Evolutionary conservation across 2,888 invertebrate species (phyloP), one percentile per base, ranked within the genome.

Genomic region (Micoletzkya japonica): DNA sequence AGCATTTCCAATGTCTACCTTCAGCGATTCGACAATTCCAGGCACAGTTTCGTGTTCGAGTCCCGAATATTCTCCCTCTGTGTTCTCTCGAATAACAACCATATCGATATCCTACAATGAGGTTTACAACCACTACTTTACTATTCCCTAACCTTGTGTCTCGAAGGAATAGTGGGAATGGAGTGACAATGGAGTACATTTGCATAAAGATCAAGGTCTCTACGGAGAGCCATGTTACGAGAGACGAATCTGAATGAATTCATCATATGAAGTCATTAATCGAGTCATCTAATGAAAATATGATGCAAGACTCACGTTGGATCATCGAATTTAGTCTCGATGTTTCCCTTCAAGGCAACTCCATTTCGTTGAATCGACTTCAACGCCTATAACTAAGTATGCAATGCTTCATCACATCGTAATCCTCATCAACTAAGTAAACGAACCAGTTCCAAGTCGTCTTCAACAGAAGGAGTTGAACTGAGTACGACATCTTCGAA

Each of bases 51-150:
- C 95, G 87, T 98, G 97, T 85, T 98, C 97, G 85, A 96, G 88
- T 92, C 93, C 95, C 66, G 95, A 93, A 87, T 98, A 97, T 88
- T 97, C 97, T 61, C 97, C 97, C 87, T 97, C 97, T 2, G 95
- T 97, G 88, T 98, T 98, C 87, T 98, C 96, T 81, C 97, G 90
- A 81, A 90, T 90, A 74, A 97, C 91, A 39, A 92, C 90, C 83
- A 96, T 90, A 86, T 97, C 95, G 75, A 97, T 90, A 85, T 93
- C 90, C 84, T 82, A 90, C 32, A 74, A 73, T 70, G 17, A 10
- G 7, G 39, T 17, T 6, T 39, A 39, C 39, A 39, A 30, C 14
- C 26, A 56, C 4, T 56, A 28, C 17, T 17, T 26, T 28, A 7
- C 30, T 26, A 26, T 28, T 28, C 17, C 30, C 4, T 28, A 61